phyloP scores from a whole-genome alignment of 2,797 vertebrate species.

The Peromyscus melanophrys region DNA sequence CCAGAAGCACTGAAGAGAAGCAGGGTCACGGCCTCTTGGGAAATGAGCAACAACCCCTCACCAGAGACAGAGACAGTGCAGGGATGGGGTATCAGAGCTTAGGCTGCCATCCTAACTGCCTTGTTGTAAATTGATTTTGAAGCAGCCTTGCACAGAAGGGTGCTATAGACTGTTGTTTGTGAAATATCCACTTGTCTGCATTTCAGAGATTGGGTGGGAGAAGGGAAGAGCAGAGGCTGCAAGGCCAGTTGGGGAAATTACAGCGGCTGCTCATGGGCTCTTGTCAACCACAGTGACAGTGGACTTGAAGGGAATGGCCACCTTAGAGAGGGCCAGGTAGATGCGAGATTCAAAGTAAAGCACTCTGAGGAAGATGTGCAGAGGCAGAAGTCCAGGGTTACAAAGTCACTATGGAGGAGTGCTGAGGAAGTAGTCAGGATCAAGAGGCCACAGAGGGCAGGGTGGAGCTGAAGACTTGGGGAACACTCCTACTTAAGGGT shows the following conservation, averaged over 20 bases:
- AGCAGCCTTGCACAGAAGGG: background rate
- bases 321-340: background rate
- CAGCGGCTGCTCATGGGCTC: background rate
- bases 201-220: background rate
- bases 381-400: background rate
- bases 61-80: background rate
- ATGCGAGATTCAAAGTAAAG: background rate
- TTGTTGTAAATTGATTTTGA: background rate
- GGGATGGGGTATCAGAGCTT: background rate
- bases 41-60: background rate
- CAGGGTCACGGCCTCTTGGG: background rate
- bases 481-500: background rate
- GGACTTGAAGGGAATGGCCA: background rate
- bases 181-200: background rate
- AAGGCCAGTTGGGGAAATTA: background rate
- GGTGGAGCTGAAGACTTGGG: background rate
- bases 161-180: constrained; percentile 6
- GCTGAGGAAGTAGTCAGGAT: background rate
- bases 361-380: background rate
- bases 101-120: background rate
- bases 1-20: background rate
- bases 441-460: background rate
- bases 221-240: background rate
- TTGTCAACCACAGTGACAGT: background rate
- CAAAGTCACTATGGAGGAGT: background rate